Evolutionary conservation across 2,797 vertebrate species (phyloP).

Genomic region (Sebastes baramenuke): DNA sequence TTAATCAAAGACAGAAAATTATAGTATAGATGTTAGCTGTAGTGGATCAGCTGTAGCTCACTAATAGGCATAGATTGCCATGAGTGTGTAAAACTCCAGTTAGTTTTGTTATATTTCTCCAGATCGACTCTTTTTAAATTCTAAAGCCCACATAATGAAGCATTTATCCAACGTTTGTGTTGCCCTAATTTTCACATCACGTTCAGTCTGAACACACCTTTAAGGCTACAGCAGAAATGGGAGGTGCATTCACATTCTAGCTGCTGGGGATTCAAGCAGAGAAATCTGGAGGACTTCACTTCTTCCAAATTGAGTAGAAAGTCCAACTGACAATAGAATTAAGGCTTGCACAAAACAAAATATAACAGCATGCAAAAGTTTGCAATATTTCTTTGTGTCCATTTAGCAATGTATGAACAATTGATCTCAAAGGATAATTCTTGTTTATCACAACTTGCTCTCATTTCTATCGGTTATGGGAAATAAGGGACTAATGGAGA

Average conservation of each 20-base stretch:
- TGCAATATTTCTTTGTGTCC: background rate
- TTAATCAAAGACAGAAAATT: background rate
- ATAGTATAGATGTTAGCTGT: background rate
- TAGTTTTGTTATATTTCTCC: background rate
- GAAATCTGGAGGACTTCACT: constrained; percentile 67
- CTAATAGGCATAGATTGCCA: background rate
- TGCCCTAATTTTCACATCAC: background rate
- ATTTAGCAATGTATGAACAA: background rate
- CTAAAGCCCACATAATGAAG: background rate
- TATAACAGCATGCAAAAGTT: background rate
- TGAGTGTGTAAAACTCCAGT: background rate
- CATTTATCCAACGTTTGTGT: background rate
- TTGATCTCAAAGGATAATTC: background rate
- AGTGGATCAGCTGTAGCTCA: background rate
- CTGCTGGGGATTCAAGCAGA: constrained; percentile 48
- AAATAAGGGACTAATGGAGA: too few species aligned
- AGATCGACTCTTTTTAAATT: background rate
- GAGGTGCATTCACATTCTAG: constrained; percentile 73
- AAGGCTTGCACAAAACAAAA: constrained; percentile 75
- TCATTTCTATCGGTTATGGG: too few species aligned
- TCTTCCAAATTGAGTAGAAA: constrained; percentile 99
- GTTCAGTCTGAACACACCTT: constrained; percentile 52
- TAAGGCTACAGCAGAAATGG: constrained; percentile 62
- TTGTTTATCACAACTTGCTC: background rate
- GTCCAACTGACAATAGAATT: constrained; percentile 90